A percentile compares a stretch with the other conserved stretches of the same genome.
phyloP scores from a whole-genome alignment of 2,113 vertebrate species.

The Otocyon megalotis region DNA sequence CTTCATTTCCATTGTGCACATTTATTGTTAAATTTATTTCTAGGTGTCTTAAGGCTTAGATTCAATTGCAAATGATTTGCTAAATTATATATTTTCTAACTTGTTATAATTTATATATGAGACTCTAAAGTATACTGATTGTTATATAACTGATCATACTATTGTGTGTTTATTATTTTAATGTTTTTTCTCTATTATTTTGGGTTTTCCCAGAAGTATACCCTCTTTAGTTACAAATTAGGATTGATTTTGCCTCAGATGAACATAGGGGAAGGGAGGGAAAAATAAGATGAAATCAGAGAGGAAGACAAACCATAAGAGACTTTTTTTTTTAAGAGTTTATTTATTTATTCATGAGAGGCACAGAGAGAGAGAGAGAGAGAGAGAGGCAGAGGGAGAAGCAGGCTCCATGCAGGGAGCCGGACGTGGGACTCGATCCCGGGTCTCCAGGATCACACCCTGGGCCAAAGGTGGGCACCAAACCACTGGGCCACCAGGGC shows the following conservation, averaged over 20 bases:
- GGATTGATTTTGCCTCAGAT: not conserved
- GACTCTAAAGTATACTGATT: not conserved
- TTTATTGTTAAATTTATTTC: not conserved
- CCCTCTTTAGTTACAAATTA: not conserved
- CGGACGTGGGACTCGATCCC: too few species aligned
- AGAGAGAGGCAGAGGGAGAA: too few species aligned
- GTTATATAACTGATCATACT: not conserved
- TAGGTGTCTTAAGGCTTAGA: not conserved
- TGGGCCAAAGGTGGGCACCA: too few species aligned
- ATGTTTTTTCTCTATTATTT: slow-evolving; percentile 49
- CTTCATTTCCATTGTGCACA: not conserved
- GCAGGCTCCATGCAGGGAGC: too few species aligned
- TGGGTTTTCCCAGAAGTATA: not conserved
- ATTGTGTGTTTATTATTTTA: slow-evolving; percentile 31
- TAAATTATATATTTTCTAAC: not conserved
- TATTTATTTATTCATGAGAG: too few species aligned
- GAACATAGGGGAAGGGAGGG: not conserved
- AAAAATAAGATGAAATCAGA: not conserved
- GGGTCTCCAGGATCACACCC: too few species aligned
- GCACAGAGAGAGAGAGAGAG: too few species aligned
- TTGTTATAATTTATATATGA: slow-evolving; percentile 3
- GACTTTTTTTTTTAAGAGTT: not conserved
- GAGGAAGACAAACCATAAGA: not conserved
- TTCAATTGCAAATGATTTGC: not conserved
- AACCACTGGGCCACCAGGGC: too few species aligned